Evolutionary conservation across 2,888 invertebrate genomes (phyloP), one percentile per base, ranked within the genome.

Genomic region (Lasioglossum morio): DNA sequence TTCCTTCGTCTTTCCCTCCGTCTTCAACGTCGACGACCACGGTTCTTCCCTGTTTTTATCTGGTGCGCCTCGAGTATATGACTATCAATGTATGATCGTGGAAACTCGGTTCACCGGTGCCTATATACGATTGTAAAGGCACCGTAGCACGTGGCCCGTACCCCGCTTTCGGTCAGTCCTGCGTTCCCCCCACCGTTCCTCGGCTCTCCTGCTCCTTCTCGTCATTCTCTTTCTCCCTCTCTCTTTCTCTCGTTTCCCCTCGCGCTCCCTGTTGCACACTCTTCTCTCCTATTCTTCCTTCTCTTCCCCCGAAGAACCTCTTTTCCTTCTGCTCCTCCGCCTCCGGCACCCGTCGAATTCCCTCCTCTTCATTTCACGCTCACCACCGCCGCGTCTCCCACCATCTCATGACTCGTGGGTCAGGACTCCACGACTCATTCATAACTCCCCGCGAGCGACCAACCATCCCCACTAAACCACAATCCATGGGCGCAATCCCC

Each of bases 131-230:
- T 94, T 90, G 92, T 88, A 91, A 92, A 90, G 89, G 80, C 90
- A 88, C 85, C 87, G 87, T 88, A 94, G 94, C 94, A 94, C 94
- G 94, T 94, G 94, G 94, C 92, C 92, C 91, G 90, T 89, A 93
- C 91, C 92, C 91, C 92, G 91, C 92, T 92, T 92, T 92, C 89
- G 88, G 84, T 85, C 91, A 89, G 89, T 87, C 81, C 81, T 66
- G 75, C 76, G 57, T 81, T 79, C 77, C 86, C 85, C 89, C 91
- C 88, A 88, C 77, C 23, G 34, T 89, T 84, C 70, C 81, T 81
- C 87, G 78, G 77, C 85, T 85, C 88, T 89, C 90, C 90, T 89
- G 60, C 27, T 60, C 85, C 86, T 79, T 73, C 91, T 66, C 80
- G 57, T 84, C 81, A 72, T 86, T 85, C 48, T 72, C 78, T 60